Percentiles rank a stretch among this genome's conserved stretches.
These are phyloP conservation scores for Plecotus auritus DNA, from an alignment of 2,113 vertebrate species.

Conservation along the genomic window DNA sequence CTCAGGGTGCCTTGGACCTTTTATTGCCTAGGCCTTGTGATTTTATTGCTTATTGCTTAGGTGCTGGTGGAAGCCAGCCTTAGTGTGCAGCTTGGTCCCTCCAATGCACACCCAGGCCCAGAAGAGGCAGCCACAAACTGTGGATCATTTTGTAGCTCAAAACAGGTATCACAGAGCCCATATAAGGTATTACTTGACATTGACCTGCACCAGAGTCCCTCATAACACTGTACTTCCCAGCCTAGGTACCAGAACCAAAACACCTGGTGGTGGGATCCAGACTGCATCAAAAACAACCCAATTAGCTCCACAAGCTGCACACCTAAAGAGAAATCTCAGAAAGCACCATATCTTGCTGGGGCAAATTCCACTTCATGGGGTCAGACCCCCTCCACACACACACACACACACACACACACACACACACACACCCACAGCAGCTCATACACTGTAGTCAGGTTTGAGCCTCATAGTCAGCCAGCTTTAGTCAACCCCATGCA, in stretches of 20 bases:
- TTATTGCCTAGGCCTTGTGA: background rate
- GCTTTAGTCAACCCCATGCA: background rate
- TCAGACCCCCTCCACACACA: background rate
- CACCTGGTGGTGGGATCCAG: background rate
- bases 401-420: background rate
- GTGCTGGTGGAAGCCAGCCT: background rate
- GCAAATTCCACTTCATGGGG: background rate
- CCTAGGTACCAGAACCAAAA: background rate
- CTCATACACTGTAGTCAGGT: background rate
- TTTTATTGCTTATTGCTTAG: too few species aligned
- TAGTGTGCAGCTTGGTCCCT: background rate
- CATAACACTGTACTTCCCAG: background rate
- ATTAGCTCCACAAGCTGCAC: background rate
- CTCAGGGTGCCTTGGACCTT: background rate
- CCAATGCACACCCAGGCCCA: background rate
- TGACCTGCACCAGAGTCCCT: background rate
- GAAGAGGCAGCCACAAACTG: background rate
- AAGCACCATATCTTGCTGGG: background rate
- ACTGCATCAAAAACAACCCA: background rate
- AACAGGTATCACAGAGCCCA: background rate
- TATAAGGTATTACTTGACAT: background rate
- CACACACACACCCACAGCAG: background rate
- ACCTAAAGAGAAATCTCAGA: background rate
- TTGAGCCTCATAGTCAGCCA: background rate
- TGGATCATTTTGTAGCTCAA: background rate